phyloP scores from a whole-genome alignment of 2,113 vertebrate species.

The Craseonycteris thonglongyai region DNA sequence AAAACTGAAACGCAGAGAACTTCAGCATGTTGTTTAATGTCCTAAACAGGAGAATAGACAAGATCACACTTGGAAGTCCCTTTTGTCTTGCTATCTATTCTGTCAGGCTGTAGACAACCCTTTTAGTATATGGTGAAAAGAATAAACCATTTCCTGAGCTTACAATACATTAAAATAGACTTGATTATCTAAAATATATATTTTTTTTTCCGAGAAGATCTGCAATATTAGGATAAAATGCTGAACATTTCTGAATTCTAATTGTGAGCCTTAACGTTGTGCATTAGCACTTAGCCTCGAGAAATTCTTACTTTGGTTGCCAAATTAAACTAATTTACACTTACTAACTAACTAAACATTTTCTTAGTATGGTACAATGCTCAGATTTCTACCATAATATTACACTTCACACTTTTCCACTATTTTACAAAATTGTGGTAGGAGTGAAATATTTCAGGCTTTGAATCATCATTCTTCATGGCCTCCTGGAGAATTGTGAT shows the following conservation, averaged over 20 bases:
- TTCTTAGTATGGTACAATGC: conserved; percentile 39
- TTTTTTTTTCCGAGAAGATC: background rate
- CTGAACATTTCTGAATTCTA: conserved; percentile 50
- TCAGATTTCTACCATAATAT: conserved; percentile 53
- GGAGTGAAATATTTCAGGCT: conserved; percentile 24
- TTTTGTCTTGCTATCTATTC: background rate
- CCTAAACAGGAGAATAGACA: background rate
- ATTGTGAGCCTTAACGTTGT: conserved; percentile 53
- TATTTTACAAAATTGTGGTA: conserved; percentile 36
- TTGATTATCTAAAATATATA: background rate
- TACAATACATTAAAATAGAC: background rate
- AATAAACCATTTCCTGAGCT: background rate
- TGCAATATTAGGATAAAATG: conserved; percentile 33
- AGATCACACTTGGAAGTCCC: background rate
- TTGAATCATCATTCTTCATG: conserved; percentile 12
- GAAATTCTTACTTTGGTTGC: conserved; percentile 58
- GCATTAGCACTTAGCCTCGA: conserved; percentile 51
- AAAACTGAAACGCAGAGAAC: background rate
- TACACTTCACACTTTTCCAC: conserved; percentile 22
- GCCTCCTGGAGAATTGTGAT: conserved; percentile 15
- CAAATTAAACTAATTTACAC: conserved; percentile 71
- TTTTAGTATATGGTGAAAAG: background rate
- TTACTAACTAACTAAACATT: conserved; percentile 60
- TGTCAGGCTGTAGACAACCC: background rate
- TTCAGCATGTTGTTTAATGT: background rate